These are phyloP conservation scores for Lepidurus arcticus DNA, from an alignment of 1,140 invertebrate genomes.

Conservation along the genomic window DNA sequence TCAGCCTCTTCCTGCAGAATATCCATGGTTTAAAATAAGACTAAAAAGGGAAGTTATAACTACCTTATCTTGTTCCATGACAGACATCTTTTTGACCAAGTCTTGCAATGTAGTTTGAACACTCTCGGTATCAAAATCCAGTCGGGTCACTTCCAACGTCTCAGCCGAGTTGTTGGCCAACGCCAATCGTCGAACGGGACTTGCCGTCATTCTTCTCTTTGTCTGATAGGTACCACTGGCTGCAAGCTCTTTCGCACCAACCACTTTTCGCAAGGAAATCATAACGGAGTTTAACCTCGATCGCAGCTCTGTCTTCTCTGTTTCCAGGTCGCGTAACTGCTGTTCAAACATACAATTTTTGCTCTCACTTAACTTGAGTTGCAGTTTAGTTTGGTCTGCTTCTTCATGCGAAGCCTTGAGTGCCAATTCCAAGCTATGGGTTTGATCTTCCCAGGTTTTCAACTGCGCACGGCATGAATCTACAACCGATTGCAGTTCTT, in stretches of 20 bases:
- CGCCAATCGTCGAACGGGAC: neutral
- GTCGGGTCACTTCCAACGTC: neutral
- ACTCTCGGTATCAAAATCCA: neutral
- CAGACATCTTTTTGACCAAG: neutral
- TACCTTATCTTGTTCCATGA: constrained; percentile 16
- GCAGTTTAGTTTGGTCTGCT: neutral
- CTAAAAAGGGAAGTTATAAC: neutral
- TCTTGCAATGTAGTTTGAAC: neutral
- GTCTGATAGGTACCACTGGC: neutral
- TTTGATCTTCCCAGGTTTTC: neutral
- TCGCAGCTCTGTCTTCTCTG: neutral
- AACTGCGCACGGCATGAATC: neutral
- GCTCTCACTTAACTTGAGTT: neutral
- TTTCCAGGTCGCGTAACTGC: neutral
- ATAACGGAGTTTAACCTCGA: neutral
- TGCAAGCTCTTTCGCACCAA: neutral
- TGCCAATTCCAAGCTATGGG: neutral
- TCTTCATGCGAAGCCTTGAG: constrained; percentile 1
- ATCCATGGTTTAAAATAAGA: neutral
- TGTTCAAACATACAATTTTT: neutral
- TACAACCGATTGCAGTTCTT: neutral
- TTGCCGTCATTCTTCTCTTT: neutral
- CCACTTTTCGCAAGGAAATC: constrained; percentile 5
- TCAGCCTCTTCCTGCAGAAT: neutral
- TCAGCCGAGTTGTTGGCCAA: neutral